A percentile compares a stretch with the other conserved stretches of the same genome.
Evolutionary conservation across 2,113 vertebrate species (phyloP).

Genomic region (Ptychochromis oligacanthus): DNA sequence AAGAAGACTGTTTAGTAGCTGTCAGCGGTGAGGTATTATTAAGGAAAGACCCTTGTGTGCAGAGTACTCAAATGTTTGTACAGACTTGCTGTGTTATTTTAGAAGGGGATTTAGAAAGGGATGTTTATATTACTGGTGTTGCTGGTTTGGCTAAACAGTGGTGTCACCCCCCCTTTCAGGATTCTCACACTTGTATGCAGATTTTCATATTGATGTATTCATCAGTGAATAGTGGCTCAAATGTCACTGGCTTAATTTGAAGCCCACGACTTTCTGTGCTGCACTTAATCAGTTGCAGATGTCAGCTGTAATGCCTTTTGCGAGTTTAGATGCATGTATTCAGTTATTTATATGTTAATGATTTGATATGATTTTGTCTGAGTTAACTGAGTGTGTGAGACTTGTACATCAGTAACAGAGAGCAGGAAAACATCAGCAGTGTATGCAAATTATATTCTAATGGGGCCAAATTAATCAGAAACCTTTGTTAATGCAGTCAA

Average conservation of each 20-base stretch:
- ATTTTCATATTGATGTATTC: neutral
- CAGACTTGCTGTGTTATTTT: neutral
- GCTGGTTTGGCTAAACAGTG: neutral
- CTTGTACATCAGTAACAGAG: neutral
- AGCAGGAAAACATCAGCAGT: neutral
- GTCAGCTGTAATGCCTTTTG: neutral
- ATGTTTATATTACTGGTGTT: neutral
- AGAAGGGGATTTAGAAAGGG: constrained; percentile 4
- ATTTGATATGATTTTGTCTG: too few species aligned
- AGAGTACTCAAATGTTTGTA: constrained; percentile 5
- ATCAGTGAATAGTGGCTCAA: neutral
- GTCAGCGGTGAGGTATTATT: neutral
- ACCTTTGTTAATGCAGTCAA: neutral
- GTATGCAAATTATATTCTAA: neutral
- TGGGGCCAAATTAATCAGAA: constrained; percentile 7
- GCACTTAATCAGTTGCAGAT: neutral
- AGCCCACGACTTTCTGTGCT: constrained; percentile 4
- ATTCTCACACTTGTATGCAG: neutral
- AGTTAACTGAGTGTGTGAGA: neutral
- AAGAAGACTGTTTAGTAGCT: neutral
- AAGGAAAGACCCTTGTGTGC: neutral
- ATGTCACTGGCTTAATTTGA: neutral
- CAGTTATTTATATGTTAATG: neutral
- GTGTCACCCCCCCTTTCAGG: neutral
- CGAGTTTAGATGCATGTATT: neutral